Conservation (phyloP, 2,797 vertebrate species). For the Enteromius paludinosus region DNA sequence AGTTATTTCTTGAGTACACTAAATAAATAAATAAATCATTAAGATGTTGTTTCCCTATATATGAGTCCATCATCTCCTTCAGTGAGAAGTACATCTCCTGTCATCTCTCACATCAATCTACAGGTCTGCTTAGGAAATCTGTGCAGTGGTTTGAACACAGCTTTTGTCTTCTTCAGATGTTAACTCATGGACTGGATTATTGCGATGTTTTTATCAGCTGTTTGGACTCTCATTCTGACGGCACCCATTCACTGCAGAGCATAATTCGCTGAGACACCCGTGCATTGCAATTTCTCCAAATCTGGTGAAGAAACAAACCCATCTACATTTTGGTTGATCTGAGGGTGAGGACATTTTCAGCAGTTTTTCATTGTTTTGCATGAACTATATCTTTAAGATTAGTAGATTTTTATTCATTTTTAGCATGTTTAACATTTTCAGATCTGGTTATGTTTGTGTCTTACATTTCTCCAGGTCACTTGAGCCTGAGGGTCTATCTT, state of each 20-base stretch:
- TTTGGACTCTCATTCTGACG: not conserved
- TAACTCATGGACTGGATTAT: too few species aligned
- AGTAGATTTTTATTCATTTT: too few species aligned
- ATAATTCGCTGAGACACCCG: not conserved
- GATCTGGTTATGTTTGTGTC: not conserved
- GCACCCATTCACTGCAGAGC: not conserved
- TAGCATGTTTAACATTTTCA: not conserved
- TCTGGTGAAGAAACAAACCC: not conserved
- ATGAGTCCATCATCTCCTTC: too few species aligned
- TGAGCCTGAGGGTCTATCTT: not conserved
- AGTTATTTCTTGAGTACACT: too few species aligned
- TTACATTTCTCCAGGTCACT: slow-evolving; percentile 55
- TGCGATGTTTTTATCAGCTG: too few species aligned
- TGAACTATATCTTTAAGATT: not conserved
- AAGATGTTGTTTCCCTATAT: too few species aligned
- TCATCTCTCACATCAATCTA: too few species aligned
- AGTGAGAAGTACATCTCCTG: too few species aligned
- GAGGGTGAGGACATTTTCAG: not conserved
- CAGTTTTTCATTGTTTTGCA: not conserved
- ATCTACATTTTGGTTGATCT: not conserved
- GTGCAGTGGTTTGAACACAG: too few species aligned
- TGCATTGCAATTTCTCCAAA: not conserved
- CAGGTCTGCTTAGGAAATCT: too few species aligned
- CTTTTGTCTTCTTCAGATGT: too few species aligned
- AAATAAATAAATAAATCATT: too few species aligned